Conservation (phyloP, 2,888 invertebrate genomes). For the Polietes domitor region DNA sequence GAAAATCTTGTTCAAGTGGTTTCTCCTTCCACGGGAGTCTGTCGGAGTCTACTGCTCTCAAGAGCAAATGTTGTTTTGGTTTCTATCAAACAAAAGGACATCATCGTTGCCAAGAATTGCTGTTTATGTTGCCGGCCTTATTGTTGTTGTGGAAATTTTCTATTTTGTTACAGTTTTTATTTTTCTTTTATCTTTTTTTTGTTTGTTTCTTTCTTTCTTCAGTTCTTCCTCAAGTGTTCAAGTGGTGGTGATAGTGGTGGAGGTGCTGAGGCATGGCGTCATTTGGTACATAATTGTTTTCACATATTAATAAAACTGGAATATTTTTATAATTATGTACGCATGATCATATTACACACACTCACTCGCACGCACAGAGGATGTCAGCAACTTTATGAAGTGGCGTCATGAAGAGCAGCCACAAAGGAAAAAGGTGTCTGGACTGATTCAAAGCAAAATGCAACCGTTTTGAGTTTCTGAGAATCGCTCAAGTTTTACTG, state of each 20-base stretch:
- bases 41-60: neutral
- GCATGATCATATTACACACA: neutral
- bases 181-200: conserved; percentile 28
- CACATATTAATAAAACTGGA: conserved; percentile 41
- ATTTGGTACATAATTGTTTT: conserved; percentile 46
- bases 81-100: conserved; percentile 44
- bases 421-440: conserved; percentile 14
- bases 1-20: conserved; percentile 54
- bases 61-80: conserved; percentile 32
- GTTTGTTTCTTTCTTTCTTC: neutral
- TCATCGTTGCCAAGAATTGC: neutral
- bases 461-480: neutral
- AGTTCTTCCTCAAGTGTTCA: neutral
- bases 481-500: neutral
- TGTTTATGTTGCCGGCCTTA: neutral
- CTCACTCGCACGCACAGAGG: neutral
- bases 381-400: neutral
- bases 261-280: conserved; percentile 38
- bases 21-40: neutral
- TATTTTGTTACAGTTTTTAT: conserved; percentile 12
- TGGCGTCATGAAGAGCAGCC: neutral
- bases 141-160: neutral
- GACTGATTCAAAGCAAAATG: neutral
- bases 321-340: conserved; percentile 29
- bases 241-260: conserved; percentile 27